Evolutionary conservation across 2,888 invertebrate species (phyloP).

Genomic region (Cepaea hortensis): DNA sequence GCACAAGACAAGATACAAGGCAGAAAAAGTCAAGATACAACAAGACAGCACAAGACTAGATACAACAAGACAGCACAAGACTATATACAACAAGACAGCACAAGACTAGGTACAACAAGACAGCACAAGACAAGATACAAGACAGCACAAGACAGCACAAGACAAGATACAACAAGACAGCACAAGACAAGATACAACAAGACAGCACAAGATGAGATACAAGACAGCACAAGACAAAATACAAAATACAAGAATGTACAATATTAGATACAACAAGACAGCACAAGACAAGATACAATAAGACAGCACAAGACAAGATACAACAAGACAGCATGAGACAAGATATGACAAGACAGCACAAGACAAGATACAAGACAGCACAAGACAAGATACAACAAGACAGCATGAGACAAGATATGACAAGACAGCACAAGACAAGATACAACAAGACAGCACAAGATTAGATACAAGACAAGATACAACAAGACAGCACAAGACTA

Average conservation of each 20-base stretch:
- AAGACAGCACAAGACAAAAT: neutral
- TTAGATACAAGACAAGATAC: neutral
- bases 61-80: neutral
- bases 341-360: slow-evolving; percentile 1
- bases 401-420: no score
- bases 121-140: neutral
- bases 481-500: neutral
- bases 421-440: no score
- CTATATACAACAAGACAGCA: neutral
- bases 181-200: neutral
- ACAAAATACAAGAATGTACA: neutral
- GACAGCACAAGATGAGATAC: neutral
- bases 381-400: neutral
- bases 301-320: no score
- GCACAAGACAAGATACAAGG: neutral
- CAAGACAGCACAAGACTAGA: neutral
- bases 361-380: neutral
- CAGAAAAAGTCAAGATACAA: neutral
- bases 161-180: neutral
- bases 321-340: neutral
- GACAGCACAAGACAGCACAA: neutral
- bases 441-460: no score
- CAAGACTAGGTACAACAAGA: neutral
- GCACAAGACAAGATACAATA: neutral
- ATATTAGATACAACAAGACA: neutral